Evolutionary conservation across 2,797 vertebrate species (phyloP).

Genomic region (Pogonophryne albipinna): DNA sequence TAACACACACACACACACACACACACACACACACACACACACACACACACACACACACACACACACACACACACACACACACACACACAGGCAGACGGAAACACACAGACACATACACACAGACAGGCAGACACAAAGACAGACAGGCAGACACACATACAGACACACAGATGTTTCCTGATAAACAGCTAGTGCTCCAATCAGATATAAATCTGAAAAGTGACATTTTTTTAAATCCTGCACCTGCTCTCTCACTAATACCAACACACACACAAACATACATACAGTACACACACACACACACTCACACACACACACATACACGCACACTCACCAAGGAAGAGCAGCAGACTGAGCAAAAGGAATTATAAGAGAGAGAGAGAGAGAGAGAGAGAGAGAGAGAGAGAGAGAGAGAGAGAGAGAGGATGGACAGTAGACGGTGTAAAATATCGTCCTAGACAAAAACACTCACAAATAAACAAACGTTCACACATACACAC

Average conservation of each 20-base stretch:
- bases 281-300: background rate
- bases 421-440: constrained; percentile 69
- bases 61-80: background rate
- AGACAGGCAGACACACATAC: too few relatives aligned
- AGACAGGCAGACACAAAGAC: too few relatives aligned
- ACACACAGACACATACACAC: too few relatives aligned
- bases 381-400: too few relatives aligned
- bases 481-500: constrained; percentile 10
- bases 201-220: constrained; percentile 63
- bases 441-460: constrained; percentile 48
- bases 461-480: constrained; percentile 57
- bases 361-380: constrained; percentile 12
- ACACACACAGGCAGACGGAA: too few relatives aligned
- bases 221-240: constrained; percentile 53
- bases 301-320: too few relatives aligned
- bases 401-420: background rate
- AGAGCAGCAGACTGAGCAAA: constrained; percentile 61
- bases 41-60: too few relatives aligned
- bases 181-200: constrained; percentile 51
- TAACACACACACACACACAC: background rate
- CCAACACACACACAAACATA: background rate
- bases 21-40: constrained; percentile 32
- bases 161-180: constrained; percentile 46
- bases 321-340: constrained; percentile 34
- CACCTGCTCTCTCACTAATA: constrained; percentile 50